Evolutionary conservation across 2,888 invertebrate species (phyloP), one percentile per base, ranked within the genome.

Genomic region (Hydropsyche betteni): DNA sequence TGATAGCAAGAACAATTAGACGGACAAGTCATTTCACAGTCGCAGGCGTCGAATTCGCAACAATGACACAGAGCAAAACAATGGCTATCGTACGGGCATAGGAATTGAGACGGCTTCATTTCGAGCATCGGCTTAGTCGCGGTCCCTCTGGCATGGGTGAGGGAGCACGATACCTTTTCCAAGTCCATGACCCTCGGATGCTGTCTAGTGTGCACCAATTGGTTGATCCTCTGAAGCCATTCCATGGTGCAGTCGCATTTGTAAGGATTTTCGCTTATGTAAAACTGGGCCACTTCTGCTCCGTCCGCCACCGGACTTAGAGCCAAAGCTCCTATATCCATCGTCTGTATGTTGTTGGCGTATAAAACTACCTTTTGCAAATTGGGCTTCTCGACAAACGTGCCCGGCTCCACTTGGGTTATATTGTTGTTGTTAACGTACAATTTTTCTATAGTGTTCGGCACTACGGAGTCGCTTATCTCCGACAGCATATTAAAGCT

Each of bases 11-110:
- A 91, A 86, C 95, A 96, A 83, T 93, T 92, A 82, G 90, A 90
- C 68, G 95, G 95, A 84, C 95, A 96, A 80, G 93, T 93, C 93
- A 94, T 95, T 88, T 94, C 93, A 87, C 95, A 96, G 85, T 96
- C 95, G 85, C 95, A 96, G 71, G 94, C 94, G 82, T 94, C 93
- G 83, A 93, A 95, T 81, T 94, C 94, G 86, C 95, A 96, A 85
- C 95, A 96, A 84, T 94, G 93, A 84, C 96, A 95, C 16, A 94
- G 86, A n/a, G 94, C 91, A 83, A 94, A 94, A 86, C 95, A 95
- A 85, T 94, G 93, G 75, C 91, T 90, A 81, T 92, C 91, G 84
- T 94, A 94, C 33, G 91, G 91, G 84, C 94, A 95, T 80, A 94
- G 89, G 86, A 94, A 94, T 84, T 94, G 92, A 79, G 92, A 91